Conservation (phyloP, 2,113 vertebrate species). For the Girardinichthys multiradiatus region DNA sequence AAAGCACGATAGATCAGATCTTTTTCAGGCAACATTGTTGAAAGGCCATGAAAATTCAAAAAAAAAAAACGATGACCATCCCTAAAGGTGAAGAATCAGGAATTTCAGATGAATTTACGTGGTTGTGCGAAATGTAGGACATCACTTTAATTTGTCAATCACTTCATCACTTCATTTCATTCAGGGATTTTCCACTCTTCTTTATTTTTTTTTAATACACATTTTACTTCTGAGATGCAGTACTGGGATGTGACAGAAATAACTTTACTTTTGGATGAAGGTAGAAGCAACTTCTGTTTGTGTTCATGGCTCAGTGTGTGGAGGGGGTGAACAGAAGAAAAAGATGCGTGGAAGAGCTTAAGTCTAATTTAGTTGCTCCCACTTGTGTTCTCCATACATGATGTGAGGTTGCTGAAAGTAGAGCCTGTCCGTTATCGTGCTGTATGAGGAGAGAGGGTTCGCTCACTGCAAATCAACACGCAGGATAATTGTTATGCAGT, state of each 20-base stretch:
- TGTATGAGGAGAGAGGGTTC: slow-evolving; percentile 44
- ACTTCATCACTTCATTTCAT: background rate
- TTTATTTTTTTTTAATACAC: background rate
- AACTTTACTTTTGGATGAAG: slow-evolving; percentile 13
- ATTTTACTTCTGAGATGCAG: background rate
- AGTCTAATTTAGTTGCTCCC: slow-evolving; percentile 52
- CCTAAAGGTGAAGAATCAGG: slow-evolving; percentile 8
- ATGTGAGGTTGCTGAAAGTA: slow-evolving; percentile 56
- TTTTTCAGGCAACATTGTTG: background rate
- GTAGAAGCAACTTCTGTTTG: slow-evolving; percentile 6
- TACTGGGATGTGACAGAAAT: background rate
- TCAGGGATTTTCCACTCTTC: background rate
- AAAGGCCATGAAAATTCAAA: background rate
- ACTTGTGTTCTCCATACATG: slow-evolving; percentile 45
- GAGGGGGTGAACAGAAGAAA: background rate
- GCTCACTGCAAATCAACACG: slow-evolving; percentile 63
- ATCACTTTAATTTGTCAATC: slow-evolving; percentile 10
- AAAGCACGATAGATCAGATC: background rate
- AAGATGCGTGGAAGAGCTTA: slow-evolving; percentile 41
- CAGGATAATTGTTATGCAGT: slow-evolving; percentile 77
- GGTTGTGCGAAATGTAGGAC: slow-evolving; percentile 8
- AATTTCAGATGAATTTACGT: slow-evolving; percentile 7
- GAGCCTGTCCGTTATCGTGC: slow-evolving; percentile 43
- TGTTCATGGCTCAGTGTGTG: slow-evolving; percentile 24
- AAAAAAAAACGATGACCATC: too few species aligned